Evolutionary conservation across 2,113 vertebrate species (phyloP), one percentile per base, ranked within the genome.

Genomic region (Azemiops feae): DNA sequence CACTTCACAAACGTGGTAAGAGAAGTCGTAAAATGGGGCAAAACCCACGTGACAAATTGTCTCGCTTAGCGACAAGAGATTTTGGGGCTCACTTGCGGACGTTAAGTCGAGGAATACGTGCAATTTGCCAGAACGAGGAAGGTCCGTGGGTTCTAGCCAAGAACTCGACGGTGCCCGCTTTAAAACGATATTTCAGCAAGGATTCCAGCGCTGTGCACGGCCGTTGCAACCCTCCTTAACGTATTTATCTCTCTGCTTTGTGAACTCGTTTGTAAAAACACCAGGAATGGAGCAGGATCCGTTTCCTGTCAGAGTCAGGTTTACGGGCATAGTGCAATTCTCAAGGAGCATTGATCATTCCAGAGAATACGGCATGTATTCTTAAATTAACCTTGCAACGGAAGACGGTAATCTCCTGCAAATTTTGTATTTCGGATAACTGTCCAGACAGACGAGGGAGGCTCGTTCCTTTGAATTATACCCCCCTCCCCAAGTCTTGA

Each of bases 261-360:
- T 27, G 18, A 64, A 10, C 16, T 23, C 30, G 0, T 47, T 45
- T 23, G 18, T n/a, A 18, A 87, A n/a, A 43, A 23, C 6, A 87
- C 20, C 20, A 18, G 43, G 7, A 45, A 18, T 16, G 7, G 43
- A 57, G 47, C 39, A 50, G 57, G 58, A 39, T 88, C 7, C n/a
- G 22, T 12, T 64, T 47, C n/a, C 0, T 7, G n/a, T 52, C 27
- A 1, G 4, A 5, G 53, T 9, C 25, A 53, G 20, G 47, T 54
- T 92, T 74, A 69, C 14, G 57, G 47, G 91, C 60, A 54, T n/a
- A 45, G 86, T 88, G 86, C 91, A 74, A 74, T 92, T 88, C 10
- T 23, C 43, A 1, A 53, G 6, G 3, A 74, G n/a, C 23, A 2
- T 54, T 20, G 47, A 53, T 14, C 12, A 85, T 47, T 57, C 39